phyloP scores from a whole-genome alignment of 2,797 vertebrate species.

The Falco berigora region DNA sequence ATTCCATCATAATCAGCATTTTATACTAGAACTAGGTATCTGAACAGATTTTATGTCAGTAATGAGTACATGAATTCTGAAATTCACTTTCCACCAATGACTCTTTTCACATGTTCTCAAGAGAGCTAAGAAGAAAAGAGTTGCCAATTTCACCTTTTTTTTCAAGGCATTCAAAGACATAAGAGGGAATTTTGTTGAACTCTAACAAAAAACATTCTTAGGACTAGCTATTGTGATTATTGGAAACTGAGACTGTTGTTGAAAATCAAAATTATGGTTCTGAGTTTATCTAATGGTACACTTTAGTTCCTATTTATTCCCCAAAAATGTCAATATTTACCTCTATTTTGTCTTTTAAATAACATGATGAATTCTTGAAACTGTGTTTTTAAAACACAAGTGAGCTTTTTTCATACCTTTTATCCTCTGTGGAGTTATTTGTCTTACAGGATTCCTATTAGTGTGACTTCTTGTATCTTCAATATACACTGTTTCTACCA shows the following conservation, averaged over 20 bases:
- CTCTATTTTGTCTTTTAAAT: background rate
- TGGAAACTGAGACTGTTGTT: background rate
- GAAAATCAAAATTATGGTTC: background rate
- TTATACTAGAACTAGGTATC: background rate
- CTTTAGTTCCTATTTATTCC: background rate
- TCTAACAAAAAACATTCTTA: background rate
- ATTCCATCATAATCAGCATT: background rate
- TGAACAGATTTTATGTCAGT: background rate
- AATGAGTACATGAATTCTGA: background rate
- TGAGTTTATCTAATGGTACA: background rate
- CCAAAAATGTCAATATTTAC: background rate
- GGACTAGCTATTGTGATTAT: background rate
- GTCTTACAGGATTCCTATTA: conserved; percentile 38
- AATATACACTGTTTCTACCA: conserved; percentile 1
- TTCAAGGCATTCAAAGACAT: background rate
- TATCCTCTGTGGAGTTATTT: conserved; percentile 19
- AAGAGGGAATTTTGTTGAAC: background rate
- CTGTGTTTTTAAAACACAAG: background rate
- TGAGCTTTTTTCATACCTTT: background rate
- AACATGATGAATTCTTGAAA: background rate
- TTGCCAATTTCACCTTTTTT: background rate
- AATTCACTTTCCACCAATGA: background rate
- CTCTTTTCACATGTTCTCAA: background rate
- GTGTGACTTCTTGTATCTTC: background rate
- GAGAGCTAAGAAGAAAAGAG: background rate